Evolutionary conservation across 2,113 vertebrate genomes (phyloP).

Genomic region (Aegypius monachus): DNA sequence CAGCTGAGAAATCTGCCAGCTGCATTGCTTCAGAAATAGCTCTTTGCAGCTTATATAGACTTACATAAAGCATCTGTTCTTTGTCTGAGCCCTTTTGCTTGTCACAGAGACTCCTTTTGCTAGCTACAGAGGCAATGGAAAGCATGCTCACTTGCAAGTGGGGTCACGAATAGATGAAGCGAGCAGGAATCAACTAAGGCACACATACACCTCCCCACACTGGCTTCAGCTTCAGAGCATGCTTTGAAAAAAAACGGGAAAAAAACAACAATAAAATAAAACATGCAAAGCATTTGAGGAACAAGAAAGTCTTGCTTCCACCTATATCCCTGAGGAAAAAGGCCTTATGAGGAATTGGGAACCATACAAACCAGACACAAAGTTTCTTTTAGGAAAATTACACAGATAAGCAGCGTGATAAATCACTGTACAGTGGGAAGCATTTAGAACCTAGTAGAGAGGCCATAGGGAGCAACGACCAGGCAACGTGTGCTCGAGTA

Average conservation of each 20-base stretch:
- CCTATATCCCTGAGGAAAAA: background rate
- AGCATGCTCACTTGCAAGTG: background rate
- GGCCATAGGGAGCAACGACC: background rate
- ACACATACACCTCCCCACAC: background rate
- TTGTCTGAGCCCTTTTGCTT: background rate
- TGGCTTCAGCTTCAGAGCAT: background rate
- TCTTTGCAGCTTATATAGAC: background rate
- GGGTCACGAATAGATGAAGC: background rate
- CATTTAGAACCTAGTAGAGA: background rate
- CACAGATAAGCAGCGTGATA: fast-evolving
- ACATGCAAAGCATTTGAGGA: background rate
- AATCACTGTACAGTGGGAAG: background rate
- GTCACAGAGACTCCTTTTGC: constrained; percentile 10
- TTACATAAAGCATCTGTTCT: constrained; percentile 5
- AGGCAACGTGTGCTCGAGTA: background rate
- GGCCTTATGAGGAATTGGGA: background rate
- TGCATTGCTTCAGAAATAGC: background rate
- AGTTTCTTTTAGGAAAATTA: background rate
- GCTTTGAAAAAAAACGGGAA: background rate
- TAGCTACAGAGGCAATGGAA: constrained; percentile 33
- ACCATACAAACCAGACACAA: background rate
- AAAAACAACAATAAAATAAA: background rate
- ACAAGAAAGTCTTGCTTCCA: background rate
- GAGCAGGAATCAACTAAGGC: background rate
- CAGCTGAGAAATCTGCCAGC: background rate